These are phyloP conservation scores for Ploceus nigricollis DNA, from an alignment of 2,113 vertebrate genomes.

Conservation along the genomic window DNA sequence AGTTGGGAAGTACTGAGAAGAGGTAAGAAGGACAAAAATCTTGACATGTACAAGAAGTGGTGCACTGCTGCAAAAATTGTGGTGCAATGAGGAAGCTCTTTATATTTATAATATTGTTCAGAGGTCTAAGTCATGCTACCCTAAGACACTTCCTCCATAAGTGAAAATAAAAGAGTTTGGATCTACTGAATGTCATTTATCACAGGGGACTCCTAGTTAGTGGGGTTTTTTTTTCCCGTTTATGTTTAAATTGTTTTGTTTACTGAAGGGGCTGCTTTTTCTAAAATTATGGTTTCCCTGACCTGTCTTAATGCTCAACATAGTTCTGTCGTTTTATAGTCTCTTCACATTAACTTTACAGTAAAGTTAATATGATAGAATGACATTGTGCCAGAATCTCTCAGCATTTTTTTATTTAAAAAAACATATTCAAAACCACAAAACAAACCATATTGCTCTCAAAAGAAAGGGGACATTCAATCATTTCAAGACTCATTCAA, in stretches of 20 bases:
- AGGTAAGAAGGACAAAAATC: neutral
- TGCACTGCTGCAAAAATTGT: neutral
- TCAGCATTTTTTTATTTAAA: neutral
- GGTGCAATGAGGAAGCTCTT: neutral
- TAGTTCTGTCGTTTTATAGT: constrained; percentile 2
- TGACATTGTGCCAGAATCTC: constrained; percentile 51
- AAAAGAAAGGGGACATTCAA: neutral
- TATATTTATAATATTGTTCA: constrained; percentile 6
- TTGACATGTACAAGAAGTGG: neutral
- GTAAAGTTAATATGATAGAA: constrained; percentile 41
- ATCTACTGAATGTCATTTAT: neutral
- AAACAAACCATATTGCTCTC: neutral
- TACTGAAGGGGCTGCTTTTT: neutral
- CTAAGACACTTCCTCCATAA: neutral
- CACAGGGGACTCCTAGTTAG: neutral
- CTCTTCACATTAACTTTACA: constrained; percentile 54
- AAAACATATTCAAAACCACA: neutral
- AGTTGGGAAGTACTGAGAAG: neutral
- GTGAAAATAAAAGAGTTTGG: neutral
- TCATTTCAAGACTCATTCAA: neutral
- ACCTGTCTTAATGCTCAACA: neutral
- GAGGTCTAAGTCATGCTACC: neutral
- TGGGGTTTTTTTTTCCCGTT: neutral
- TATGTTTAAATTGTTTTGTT: neutral
- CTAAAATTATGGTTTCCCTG: neutral